Percentiles rank a stretch among this genome's conserved stretches.
These are phyloP conservation scores for Falco rusticolus DNA, from an alignment of 2,797 vertebrate species.

Conservation along the genomic window DNA sequence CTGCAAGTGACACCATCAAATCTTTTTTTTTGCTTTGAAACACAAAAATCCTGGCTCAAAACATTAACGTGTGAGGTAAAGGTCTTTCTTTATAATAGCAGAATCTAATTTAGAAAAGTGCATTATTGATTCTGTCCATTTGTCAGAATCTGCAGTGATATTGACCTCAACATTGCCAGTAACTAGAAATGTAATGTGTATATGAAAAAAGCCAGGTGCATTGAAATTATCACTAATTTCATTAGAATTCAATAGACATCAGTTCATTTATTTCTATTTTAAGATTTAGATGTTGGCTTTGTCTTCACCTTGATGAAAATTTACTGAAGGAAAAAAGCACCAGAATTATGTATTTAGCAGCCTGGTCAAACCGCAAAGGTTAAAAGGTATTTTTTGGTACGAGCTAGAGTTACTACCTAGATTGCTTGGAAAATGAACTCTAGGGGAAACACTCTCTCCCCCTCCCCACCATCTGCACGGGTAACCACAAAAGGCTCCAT, in stretches of 20 bases:
- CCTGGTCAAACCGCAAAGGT: conserved; percentile 1
- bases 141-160: conserved; percentile 47
- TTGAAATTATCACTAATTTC: conserved; percentile 46
- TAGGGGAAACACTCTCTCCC: neutral
- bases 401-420: neutral
- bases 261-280: conserved; percentile 52
- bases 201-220: conserved; percentile 67
- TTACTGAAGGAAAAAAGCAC: neutral
- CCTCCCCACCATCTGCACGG: neutral
- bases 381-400: neutral
- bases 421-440: neutral
- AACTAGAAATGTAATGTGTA: conserved; percentile 54
- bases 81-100: conserved; percentile 19
- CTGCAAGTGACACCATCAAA: neutral
- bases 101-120: conserved; percentile 65
- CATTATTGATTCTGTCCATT: conserved; percentile 58
- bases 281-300: conserved; percentile 36
- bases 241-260: conserved; percentile 60
- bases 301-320: conserved; percentile 51
- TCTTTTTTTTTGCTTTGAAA: neutral
- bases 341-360: neutral
- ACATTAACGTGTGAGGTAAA: neutral
- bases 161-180: conserved; percentile 51
- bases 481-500: neutral
- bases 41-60: neutral